Conservation (phyloP, 2,888 invertebrate genomes). For the Synanthedon myopaeformis region DNA sequence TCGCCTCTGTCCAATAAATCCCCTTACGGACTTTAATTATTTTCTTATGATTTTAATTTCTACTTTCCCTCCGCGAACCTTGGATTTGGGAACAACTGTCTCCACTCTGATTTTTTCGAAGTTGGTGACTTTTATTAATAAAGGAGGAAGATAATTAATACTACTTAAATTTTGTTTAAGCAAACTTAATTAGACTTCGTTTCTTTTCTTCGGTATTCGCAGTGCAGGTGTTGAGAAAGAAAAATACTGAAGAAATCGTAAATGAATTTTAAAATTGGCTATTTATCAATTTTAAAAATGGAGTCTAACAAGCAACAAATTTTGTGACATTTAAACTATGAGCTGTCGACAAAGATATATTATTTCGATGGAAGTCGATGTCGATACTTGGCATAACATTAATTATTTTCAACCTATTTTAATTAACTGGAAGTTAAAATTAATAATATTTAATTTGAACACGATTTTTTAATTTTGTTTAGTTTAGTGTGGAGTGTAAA, state of each 20-base stretch:
- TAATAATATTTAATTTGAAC: too few relatives aligned
- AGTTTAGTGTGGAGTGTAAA: too few relatives aligned
- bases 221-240: neutral
- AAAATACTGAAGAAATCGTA: neutral
- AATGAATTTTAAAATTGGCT: neutral
- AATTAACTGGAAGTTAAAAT: too few relatives aligned
- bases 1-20: conserved; percentile 65
- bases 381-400: too few relatives aligned
- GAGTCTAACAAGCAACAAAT: too few relatives aligned
- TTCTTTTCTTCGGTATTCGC: conserved; percentile 5
- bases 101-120: conserved; percentile 48
- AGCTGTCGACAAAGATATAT: too few relatives aligned
- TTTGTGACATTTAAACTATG: too few relatives aligned
- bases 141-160: conserved; percentile 66
- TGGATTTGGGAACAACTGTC: conserved; percentile 38
- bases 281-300: too few relatives aligned
- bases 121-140: conserved; percentile 64
- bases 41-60: conserved; percentile 72
- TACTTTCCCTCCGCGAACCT: conserved; percentile 21
- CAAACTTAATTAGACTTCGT: conserved; percentile 53
- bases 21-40: conserved; percentile 68
- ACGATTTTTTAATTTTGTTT: too few relatives aligned
- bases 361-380: too few relatives aligned
- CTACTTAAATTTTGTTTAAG: conserved; percentile 69
- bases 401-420: too few relatives aligned